A percentile compares a stretch with the other conserved stretches of the same genome.
Evolutionary conservation across 2,888 invertebrate species (phyloP).

Genomic region (Halocaridina rubra): DNA sequence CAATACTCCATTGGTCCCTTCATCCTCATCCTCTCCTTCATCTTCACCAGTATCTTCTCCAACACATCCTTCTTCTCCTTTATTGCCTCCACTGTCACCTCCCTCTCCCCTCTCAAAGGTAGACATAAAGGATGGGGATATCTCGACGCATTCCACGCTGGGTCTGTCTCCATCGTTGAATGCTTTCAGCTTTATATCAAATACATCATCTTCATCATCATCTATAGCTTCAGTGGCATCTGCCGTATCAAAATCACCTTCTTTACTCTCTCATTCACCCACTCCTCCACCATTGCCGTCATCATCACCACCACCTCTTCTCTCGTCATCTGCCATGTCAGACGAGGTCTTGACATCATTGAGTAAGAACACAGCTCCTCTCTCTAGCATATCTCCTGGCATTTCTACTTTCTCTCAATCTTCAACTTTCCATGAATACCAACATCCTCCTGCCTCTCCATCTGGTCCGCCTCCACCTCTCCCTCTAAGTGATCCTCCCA

Average conservation of each 20-base stretch:
- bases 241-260: not conserved
- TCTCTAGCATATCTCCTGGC: not conserved
- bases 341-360: not conserved
- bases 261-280: not conserved
- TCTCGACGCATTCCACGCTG: not conserved
- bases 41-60: constrained; percentile 18
- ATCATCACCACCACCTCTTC: constrained; percentile 15
- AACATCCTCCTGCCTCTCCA: constrained; percentile 5
- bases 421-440: not conserved
- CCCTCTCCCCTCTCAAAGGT: constrained; percentile 16
- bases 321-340: not conserved
- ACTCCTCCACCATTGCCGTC: constrained; percentile 13
- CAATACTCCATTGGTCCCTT: constrained; percentile 14
- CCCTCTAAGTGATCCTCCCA: constrained; percentile 44
- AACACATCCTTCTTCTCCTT: not conserved
- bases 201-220: constrained; percentile 18
- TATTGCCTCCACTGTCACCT: constrained; percentile 7
- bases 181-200: constrained; percentile 24
- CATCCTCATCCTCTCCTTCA: constrained; percentile 19
- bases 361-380: not conserved
- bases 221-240: constrained; percentile 22
- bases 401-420: not conserved
- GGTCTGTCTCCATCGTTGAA: not conserved
- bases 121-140: constrained; percentile 19
- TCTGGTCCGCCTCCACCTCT: constrained; percentile 45